Base-by-base conservation (phyloP, 2,113 vertebrate species). In the Felis catus region DNA sequence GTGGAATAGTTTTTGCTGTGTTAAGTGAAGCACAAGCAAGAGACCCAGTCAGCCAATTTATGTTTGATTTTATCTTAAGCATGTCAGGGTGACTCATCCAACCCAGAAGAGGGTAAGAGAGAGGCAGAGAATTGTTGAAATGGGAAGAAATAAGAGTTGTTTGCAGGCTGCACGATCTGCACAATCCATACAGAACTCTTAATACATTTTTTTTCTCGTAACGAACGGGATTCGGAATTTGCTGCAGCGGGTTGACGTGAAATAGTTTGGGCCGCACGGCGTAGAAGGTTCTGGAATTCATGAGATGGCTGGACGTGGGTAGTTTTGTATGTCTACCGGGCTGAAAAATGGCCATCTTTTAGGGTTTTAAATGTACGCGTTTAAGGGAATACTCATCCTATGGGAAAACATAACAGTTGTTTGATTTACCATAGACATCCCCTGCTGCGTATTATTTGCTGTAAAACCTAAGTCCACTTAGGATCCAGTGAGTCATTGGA, bases 1-100 rank as follows among this genome's bases (percentile, higher is more conserved):
- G 25, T 85, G n/a, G 70, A 78, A 73, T 78, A 19, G 36, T 71
- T 66, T 83, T 94, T 41, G 5, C 23, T 89, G 45, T 92, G 84
- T 74, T 89, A 94, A 94, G 51, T n/a, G 89, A 91, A 97, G 81
- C 13, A 1, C n/a, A 74, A 95, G 58, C 41, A 66, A 96, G 88
- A 81, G 78, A 39, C 55, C 53, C 14, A 9, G 65, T 76, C 86
- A 93, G 39, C 39, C 73, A 89, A 79, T 94, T 96, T 92, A 63
- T 83, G 68, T 79, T 91, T 96, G 88, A 93, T 95, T 93, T 61
- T 82, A 88, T 93, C 96, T 96, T 79, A 91, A 93, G 73, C 78
- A 39, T 94, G 86, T 94, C 93, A 68, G 31, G 88, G 68, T 81
- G 58, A 95, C 86, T 96, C 41, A 45, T 97, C 36, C 68, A 95